Percentiles rank a stretch among this genome's conserved stretches.
phyloP scores from a whole-genome alignment of 92 coral and sea anemone genomes.

The Zoanthus solanderi region DNA sequence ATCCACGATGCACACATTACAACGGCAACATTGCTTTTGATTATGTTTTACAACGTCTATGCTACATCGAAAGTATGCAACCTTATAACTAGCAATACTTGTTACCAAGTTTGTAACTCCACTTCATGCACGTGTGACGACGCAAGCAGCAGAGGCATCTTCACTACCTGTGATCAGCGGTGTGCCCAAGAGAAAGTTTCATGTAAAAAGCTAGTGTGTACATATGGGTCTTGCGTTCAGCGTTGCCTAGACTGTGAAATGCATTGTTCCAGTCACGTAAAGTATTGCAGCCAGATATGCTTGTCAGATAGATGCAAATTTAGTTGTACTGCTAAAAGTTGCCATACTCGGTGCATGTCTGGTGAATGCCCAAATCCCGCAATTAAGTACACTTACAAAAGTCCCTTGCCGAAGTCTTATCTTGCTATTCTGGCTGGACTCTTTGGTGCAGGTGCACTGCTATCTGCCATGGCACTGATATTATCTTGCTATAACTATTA shows the following conservation, averaged over 20 bases:
- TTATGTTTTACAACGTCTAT: background rate
- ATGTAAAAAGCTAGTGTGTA: conserved; percentile 69
- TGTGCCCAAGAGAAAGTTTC: conserved; percentile 25
- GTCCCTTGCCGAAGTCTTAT: conserved; percentile 58
- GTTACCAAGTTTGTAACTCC: conserved; percentile 77
- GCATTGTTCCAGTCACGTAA: conserved; percentile 88
- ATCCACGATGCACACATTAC: background rate
- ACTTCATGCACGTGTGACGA: conserved; percentile 66
- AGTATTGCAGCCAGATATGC: conserved; percentile 84
- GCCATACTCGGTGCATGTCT: conserved; percentile 59
- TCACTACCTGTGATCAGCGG: conserved; percentile 69
- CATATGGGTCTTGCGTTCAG: conserved; percentile 78
- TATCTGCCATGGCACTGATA: conserved; percentile 51
- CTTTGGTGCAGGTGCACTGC: conserved; percentile 59
- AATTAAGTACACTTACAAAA: conserved; percentile 2
- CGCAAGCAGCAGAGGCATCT: conserved; percentile 46
- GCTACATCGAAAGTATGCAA: conserved; percentile 62
- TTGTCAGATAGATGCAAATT: conserved; percentile 74
- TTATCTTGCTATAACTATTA: conserved; percentile 43
- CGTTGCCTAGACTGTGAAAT: conserved; percentile 83
- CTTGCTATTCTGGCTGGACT: conserved; percentile 68
- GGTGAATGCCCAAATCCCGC: conserved; percentile 52
- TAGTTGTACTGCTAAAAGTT: conserved; percentile 71
- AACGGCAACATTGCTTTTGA: background rate
- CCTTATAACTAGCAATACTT: conserved; percentile 57